These are phyloP conservation scores for Zygogramma bicolorata DNA, from an alignment of 2,888 invertebrate species.

Conservation along the genomic window DNA sequence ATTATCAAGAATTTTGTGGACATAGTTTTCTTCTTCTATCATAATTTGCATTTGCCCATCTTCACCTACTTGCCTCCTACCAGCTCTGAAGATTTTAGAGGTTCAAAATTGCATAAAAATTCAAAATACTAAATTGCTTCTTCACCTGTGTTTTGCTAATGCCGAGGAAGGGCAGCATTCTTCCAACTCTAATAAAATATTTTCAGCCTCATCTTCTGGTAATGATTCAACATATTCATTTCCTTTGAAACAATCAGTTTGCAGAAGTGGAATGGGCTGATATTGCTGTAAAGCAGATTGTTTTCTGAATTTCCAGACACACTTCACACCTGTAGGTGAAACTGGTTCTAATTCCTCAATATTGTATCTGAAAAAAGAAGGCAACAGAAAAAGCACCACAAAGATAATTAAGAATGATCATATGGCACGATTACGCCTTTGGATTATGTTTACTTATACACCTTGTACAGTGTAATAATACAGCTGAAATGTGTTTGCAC, in stretches of 20 bases:
- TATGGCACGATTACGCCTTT: constrained; percentile 12
- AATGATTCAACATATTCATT: neutral
- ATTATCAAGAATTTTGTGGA: neutral
- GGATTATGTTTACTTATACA: constrained; percentile 14
- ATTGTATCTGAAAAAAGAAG: constrained; percentile 8
- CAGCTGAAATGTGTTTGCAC: constrained; percentile 22
- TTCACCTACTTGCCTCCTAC: constrained; percentile 2
- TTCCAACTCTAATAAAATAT: constrained; percentile 2
- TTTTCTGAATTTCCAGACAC: neutral
- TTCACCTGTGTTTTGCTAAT: constrained; percentile 15
- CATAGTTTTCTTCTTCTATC: neutral
- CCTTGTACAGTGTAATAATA: constrained; percentile 13
- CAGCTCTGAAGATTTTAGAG: neutral
- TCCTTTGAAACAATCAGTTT: neutral
- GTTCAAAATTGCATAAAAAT: neutral
- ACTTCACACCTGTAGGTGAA: constrained; percentile 9
- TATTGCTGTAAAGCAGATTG: constrained; percentile 3
- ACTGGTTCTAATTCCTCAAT: constrained; percentile 4
- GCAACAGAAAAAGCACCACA: constrained; percentile 2
- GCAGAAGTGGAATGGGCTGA: neutral
- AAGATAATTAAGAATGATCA: constrained; percentile 9
- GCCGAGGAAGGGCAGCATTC: neutral
- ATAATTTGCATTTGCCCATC: neutral
- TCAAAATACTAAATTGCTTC: neutral
- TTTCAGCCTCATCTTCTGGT: neutral